Percentiles rank a stretch among this genome's conserved stretches.
phyloP scores from a whole-genome alignment of 2,797 vertebrate genomes.

The Bovichtus diacanthus region DNA sequence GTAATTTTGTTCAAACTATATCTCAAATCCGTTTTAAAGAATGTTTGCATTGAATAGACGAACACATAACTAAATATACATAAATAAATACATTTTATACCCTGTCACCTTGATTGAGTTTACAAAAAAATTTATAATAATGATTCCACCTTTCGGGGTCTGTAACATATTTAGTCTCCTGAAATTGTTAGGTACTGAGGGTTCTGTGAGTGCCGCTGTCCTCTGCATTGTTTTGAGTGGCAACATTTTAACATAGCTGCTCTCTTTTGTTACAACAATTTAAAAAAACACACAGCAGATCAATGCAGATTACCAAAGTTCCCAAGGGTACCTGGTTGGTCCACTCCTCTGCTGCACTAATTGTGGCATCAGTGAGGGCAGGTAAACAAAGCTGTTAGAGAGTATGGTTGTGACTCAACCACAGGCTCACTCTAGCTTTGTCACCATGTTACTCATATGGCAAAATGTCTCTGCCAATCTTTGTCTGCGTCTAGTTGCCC shows the following conservation, averaged over 20 bases:
- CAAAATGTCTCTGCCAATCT: constrained; percentile 61
- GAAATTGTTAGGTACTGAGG: constrained; percentile 29
- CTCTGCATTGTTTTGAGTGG: constrained; percentile 61
- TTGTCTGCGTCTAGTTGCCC: constrained; percentile 45
- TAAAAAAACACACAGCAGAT: constrained; percentile 58
- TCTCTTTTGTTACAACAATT: constrained; percentile 71
- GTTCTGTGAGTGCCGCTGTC: constrained; percentile 44
- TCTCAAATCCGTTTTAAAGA: neutral
- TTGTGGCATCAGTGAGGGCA: constrained; percentile 72
- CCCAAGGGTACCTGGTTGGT: constrained; percentile 66
- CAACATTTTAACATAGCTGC: constrained; percentile 67
- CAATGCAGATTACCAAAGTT: constrained; percentile 68
- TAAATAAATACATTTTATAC: neutral
- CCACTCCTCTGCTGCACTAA: constrained; percentile 73
- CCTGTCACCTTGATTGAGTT: constrained; percentile 13
- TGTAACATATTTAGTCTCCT: constrained; percentile 36
- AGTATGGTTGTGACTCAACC: constrained; percentile 69
- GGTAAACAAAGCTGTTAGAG: constrained; percentile 81
- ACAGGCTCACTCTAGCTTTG: constrained; percentile 53
- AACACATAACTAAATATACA: neutral
- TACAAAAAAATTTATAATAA: neutral
- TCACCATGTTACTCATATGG: constrained; percentile 56
- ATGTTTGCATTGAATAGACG: neutral
- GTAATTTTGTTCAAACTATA: neutral
- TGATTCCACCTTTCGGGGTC: constrained; percentile 2